phyloP scores from a whole-genome alignment of 2,888 invertebrate species.

The Trisateles emortualis region DNA sequence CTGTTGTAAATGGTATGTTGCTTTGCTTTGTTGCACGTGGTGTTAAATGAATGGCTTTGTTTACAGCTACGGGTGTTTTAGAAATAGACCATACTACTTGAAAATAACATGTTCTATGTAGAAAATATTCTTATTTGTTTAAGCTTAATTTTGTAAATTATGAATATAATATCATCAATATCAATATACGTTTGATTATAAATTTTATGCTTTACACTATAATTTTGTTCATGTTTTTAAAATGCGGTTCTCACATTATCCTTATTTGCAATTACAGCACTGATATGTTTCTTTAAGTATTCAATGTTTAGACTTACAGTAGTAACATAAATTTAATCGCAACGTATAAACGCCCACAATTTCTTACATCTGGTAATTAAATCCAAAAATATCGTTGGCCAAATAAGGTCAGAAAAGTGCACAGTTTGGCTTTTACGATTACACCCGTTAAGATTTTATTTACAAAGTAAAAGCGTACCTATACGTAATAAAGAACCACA shows the following conservation, averaged over 20 bases:
- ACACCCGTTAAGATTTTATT: slow-evolving; percentile 34
- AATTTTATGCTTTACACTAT: too few species aligned
- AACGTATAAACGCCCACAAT: slow-evolving; percentile 9
- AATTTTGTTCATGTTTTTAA: too few species aligned
- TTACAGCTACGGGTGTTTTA: not conserved
- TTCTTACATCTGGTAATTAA: slow-evolving; percentile 19
- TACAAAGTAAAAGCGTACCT: slow-evolving; percentile 42
- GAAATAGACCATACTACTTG: not conserved
- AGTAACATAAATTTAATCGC: slow-evolving; percentile 2
- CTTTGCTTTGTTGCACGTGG: slow-evolving; percentile 21
- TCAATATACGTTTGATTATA: too few species aligned
- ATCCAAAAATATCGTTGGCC: slow-evolving; percentile 37
- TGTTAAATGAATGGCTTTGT: slow-evolving; percentile 15
- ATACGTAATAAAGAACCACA: slow-evolving; percentile 55
- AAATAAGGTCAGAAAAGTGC: slow-evolving; percentile 32
- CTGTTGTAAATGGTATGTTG: slow-evolving; percentile 29
- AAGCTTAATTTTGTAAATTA: too few species aligned
- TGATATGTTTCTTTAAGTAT: not conserved
- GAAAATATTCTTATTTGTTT: too few species aligned
- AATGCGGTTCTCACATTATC: too few species aligned
- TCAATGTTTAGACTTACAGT: not conserved
- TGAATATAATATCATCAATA: too few species aligned
- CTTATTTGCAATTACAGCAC: too few species aligned
- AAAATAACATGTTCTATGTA: not conserved
- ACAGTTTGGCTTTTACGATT: slow-evolving; percentile 38